Evolutionary conservation across 2,113 vertebrate genomes (phyloP), one percentile per base, ranked within the genome.

Genomic region (Xenopus borealis): DNA sequence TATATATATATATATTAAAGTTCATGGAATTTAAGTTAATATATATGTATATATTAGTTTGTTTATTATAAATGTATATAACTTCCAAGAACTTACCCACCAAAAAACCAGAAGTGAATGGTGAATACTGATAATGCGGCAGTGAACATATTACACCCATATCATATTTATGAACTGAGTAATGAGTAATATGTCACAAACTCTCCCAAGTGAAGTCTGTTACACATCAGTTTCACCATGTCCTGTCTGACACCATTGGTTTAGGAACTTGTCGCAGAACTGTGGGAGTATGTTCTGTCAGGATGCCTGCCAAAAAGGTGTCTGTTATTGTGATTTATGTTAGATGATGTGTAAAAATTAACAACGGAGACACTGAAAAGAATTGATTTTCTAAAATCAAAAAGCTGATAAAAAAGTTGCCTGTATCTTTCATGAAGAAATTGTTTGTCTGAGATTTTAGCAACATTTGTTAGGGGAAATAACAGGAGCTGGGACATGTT

Each of bases 231-330:
- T 59, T 65, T 82, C 58, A 61, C 64, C 62, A 62, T 44, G 53
- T 78, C 46, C 72, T 69, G 47, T 59, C 74, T 86, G 80, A 78
- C 74, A 75, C 61, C 50, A 5, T 78, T 75, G 76, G 74, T 83
- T 83, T 82, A 80, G 68, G 61, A 75, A 53, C 78, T 71, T 68
- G 69, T 79, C 57, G 23, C 52, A 79, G 72, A 68, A 71, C 79
- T 69, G 19, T 79, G 79, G 80, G 78, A 69, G 85, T 27, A 81
- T 80, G 73, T 73, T 71, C 79, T 79, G 85, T 83, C 80, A 66
- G 46, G 78, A 82, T 80, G 78, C 61, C 52, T 82, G 45, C 78
- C 78, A 86, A 82, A 82, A 79, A 79, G 80, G 81, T 85, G 40
- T 55, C 52, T 59, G 57, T 63, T 23, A 16, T 33, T 19, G 1